phyloP scores from a whole-genome alignment of 2,888 invertebrate genomes.

The Elmis aenea region DNA sequence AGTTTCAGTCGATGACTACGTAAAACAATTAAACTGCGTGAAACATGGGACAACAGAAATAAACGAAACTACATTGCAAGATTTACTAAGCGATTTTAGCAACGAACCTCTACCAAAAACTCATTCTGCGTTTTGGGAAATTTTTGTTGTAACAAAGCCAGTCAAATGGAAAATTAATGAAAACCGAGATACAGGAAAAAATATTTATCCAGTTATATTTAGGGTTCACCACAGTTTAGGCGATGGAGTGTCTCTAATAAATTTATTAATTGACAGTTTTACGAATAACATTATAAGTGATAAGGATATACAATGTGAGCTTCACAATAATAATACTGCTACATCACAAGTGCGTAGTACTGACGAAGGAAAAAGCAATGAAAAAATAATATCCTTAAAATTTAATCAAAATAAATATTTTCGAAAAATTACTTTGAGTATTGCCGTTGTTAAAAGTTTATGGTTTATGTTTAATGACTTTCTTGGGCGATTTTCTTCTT shows the following conservation, averaged over 20 bases:
- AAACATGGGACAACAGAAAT: not conserved
- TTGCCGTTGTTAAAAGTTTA: too few relatives aligned
- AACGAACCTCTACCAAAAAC: slow-evolving; percentile 47
- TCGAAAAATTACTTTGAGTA: not conserved
- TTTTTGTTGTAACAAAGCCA: slow-evolving; percentile 43
- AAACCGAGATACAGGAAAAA: slow-evolving; percentile 20
- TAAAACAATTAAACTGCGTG: slow-evolving; percentile 1
- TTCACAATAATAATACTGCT: not conserved
- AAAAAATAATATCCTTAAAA: not conserved
- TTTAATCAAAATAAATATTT: too few relatives aligned
- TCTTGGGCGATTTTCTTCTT: not conserved
- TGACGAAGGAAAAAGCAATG: not conserved
- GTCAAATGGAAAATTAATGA: slow-evolving; percentile 19
- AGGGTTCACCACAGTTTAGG: slow-evolving; percentile 54
- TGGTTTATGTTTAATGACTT: too few relatives aligned
- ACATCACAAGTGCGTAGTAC: not conserved
- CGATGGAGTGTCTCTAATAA: slow-evolving; percentile 51
- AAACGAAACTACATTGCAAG: not conserved
- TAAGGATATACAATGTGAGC: not conserved
- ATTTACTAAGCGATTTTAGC: slow-evolving; percentile 13
- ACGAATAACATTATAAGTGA: too few relatives aligned
- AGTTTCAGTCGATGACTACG: slow-evolving; percentile 2
- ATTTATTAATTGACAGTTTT: slow-evolving; percentile 37
- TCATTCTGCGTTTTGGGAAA: slow-evolving; percentile 51
- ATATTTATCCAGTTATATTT: slow-evolving; percentile 45